Evolutionary conservation across 64 coral and sea anemone species (phyloP).

Genomic region (Astreopora myriophthalma): DNA sequence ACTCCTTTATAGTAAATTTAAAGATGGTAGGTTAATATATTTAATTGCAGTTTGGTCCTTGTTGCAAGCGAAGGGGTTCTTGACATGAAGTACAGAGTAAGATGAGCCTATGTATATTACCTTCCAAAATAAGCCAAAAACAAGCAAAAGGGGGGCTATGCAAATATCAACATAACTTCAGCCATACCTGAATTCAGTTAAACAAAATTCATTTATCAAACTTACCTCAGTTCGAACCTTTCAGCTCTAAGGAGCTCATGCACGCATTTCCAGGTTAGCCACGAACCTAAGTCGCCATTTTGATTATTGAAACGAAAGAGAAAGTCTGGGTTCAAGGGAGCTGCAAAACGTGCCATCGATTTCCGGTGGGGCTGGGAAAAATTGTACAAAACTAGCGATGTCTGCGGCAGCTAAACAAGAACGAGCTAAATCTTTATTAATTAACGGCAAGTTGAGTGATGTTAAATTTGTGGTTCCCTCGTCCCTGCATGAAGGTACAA

Average conservation of each 20-base stretch:
- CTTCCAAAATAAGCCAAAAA: no score
- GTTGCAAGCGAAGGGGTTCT: no score
- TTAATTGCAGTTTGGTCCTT: no score
- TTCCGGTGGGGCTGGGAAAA: not conserved
- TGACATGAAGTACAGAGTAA: no score
- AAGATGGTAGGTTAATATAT: no score
- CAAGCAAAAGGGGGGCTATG: no score
- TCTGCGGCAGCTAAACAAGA: not conserved
- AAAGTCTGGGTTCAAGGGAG: not conserved
- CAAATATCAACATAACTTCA: not conserved
- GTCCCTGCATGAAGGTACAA: not conserved
- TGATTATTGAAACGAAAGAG: not conserved
- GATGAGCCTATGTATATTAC: no score
- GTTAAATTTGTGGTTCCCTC: not conserved
- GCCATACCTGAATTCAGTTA: not conserved
- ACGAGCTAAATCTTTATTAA: not conserved
- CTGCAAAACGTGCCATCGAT: not conserved
- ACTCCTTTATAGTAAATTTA: no score
- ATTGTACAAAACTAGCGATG: not conserved
- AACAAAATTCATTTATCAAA: not conserved
- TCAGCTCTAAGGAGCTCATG: not conserved
- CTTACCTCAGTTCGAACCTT: not conserved
- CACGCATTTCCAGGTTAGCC: not conserved
- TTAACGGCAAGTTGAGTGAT: not conserved
- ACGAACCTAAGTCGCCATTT: not conserved